Conservation (phyloP, 2,113 vertebrate genomes). For the Trogon surrucura region DNA sequence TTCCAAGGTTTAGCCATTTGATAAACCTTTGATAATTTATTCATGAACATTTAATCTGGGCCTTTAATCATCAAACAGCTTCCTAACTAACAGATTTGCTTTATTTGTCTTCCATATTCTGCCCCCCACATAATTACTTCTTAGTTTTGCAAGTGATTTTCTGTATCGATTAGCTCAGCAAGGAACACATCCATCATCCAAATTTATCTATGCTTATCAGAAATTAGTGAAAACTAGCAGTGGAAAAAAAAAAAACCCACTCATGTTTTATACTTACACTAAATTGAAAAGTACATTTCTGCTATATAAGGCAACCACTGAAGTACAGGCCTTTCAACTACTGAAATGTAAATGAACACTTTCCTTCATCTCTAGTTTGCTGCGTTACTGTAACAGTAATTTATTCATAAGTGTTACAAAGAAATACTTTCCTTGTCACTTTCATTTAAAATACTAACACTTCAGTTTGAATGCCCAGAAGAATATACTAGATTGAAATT, state of each 20-base stretch:
- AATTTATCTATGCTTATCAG: conserved; percentile 25
- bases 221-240: conserved; percentile 14
- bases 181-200: conserved; percentile 41
- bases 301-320: not conserved
- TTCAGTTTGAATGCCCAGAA: conserved; percentile 19
- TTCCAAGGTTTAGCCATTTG: conserved; percentile 34
- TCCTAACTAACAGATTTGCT: conserved; percentile 42
- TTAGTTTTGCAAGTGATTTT: conserved; percentile 34
- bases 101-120: conserved; percentile 49
- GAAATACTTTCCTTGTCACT: conserved; percentile 31
- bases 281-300: conserved; percentile 51
- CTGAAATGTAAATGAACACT: conserved; percentile 42
- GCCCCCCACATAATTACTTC: not conserved
- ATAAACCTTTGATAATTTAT: conserved; percentile 69
- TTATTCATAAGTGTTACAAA: not conserved
- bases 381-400: conserved; percentile 33
- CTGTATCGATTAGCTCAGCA: conserved; percentile 36
- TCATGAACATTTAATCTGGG: conserved; percentile 61
- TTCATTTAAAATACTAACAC: conserved; percentile 36
- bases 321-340: conserved; percentile 12
- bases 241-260: not conserved
- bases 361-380: not conserved
- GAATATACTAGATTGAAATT: conserved; percentile 22
- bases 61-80: conserved; percentile 60
- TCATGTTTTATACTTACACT: conserved; percentile 37